Conservation (phyloP, 2,797 vertebrate species). For the Garrulus glandarius region DNA sequence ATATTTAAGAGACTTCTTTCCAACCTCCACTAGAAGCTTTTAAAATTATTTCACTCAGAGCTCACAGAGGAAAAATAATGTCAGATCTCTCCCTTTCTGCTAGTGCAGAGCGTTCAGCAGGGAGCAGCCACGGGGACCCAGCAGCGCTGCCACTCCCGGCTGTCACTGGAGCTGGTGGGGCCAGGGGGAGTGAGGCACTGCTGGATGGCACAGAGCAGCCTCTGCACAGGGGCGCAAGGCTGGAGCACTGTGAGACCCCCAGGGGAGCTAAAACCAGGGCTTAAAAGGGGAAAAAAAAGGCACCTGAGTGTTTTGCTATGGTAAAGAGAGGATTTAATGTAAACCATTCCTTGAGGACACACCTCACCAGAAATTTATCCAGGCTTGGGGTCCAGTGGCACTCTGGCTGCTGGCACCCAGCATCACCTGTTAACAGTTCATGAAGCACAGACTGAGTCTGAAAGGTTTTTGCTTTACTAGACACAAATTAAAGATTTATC, state of each 20-base stretch:
- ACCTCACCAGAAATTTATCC: accelerated
- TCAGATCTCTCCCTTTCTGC: not conserved
- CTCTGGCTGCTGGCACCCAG: not conserved
- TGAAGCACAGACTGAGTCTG: accelerated
- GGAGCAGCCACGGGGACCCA: not conserved
- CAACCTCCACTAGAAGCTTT: not conserved
- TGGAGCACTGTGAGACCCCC: accelerated
- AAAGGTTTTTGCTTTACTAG: not conserved
- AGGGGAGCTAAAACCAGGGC: accelerated
- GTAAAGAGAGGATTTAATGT: not conserved
- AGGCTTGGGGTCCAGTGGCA: accelerated
- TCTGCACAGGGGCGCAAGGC: accelerated
- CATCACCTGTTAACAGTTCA: not conserved
- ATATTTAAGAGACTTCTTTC: not conserved
- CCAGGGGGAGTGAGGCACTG: accelerated
- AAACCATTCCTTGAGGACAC: accelerated
- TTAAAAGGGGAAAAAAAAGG: not conserved
- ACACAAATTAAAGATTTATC: slow-evolving; percentile 11
- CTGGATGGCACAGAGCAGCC: not conserved
- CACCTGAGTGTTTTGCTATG: accelerated
- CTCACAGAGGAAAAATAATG: not conserved
- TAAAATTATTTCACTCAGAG: not conserved
- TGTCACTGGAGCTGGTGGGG: too few species aligned
- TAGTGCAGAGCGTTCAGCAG: accelerated
- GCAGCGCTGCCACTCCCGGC: accelerated